Evolutionary conservation across 2,888 invertebrate species (phyloP).

Genomic region (Meghimatium bilineatum): DNA sequence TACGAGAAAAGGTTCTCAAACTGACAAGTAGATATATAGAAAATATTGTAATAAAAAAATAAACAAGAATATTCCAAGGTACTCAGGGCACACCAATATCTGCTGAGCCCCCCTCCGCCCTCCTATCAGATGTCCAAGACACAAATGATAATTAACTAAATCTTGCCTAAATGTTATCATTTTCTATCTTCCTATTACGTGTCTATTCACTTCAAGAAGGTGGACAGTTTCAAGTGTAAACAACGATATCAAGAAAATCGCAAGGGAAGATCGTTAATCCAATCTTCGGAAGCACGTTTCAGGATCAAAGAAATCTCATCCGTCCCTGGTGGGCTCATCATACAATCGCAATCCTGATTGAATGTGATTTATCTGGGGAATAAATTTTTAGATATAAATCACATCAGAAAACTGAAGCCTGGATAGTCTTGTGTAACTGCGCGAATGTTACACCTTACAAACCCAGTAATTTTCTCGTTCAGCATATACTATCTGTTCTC

Average conservation of each 20-base stretch:
- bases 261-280: not conserved
- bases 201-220: too few relatives aligned
- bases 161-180: too few relatives aligned
- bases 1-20: too few relatives aligned
- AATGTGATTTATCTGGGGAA: slow-evolving; percentile 4
- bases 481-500: not conserved
- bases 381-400: not conserved
- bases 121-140: too few relatives aligned
- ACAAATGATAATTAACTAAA: too few relatives aligned
- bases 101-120: too few relatives aligned
- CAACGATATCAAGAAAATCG: not conserved
- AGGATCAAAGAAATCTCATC: slow-evolving; percentile 6
- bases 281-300: not conserved
- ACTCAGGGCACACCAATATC: too few relatives aligned
- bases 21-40: too few relatives aligned
- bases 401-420: not conserved
- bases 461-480: not conserved
- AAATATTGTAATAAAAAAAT: too few relatives aligned
- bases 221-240: too few relatives aligned
- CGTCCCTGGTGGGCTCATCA: not conserved
- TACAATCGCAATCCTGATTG: not conserved
- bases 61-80: too few relatives aligned
- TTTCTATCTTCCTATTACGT: too few relatives aligned
- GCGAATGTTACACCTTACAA: not conserved
- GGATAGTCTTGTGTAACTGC: not conserved